Conservation (phyloP, 1,140 invertebrate genomes). For the Onthophagus taurus region DNA sequence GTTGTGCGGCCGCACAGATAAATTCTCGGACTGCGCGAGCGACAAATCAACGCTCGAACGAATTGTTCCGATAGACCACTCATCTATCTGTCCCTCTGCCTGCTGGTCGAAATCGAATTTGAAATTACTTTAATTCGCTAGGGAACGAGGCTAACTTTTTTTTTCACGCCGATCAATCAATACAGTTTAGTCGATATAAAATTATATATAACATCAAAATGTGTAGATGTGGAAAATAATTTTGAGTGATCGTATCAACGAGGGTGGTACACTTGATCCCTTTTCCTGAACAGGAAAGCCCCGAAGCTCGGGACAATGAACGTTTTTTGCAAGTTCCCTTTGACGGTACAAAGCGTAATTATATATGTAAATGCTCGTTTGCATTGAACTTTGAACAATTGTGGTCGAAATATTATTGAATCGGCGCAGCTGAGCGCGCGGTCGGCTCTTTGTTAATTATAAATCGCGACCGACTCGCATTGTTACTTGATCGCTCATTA, state of each 20-base stretch:
- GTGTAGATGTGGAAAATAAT: too few relatives aligned
- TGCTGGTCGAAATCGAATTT: slow-evolving; percentile 38
- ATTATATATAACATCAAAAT: too few relatives aligned
- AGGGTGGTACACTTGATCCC: too few relatives aligned
- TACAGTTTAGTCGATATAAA: too few relatives aligned
- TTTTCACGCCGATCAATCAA: too few relatives aligned
- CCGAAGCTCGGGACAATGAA: too few relatives aligned
- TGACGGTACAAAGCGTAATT: slow-evolving; percentile 25
- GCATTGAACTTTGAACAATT: slow-evolving; percentile 30
- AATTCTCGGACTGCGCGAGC: slow-evolving; percentile 26
- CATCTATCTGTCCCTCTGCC: slow-evolving; percentile 38
- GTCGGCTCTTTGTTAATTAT: slow-evolving; percentile 15
- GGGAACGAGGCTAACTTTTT: too few relatives aligned
- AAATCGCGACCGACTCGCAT: slow-evolving; percentile 2
- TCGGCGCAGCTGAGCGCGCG: slow-evolving; percentile 5
- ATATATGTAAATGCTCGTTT: slow-evolving; percentile 29
- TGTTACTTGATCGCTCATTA: slow-evolving; percentile 17
- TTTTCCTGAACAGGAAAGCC: too few relatives aligned
- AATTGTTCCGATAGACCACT: slow-evolving; percentile 34
- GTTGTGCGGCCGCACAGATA: slow-evolving; percentile 31
- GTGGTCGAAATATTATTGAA: slow-evolving; percentile 25
- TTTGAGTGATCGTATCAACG: too few relatives aligned
- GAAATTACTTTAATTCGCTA: slow-evolving; percentile 39
- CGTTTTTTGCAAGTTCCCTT: slow-evolving; percentile 12
- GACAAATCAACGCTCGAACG: slow-evolving; percentile 28